Percentiles rank a stretch among this genome's conserved stretches.
These are phyloP conservation scores for Lineus longissimus DNA, from an alignment of 1,140 invertebrate genomes.

Conservation along the genomic window DNA sequence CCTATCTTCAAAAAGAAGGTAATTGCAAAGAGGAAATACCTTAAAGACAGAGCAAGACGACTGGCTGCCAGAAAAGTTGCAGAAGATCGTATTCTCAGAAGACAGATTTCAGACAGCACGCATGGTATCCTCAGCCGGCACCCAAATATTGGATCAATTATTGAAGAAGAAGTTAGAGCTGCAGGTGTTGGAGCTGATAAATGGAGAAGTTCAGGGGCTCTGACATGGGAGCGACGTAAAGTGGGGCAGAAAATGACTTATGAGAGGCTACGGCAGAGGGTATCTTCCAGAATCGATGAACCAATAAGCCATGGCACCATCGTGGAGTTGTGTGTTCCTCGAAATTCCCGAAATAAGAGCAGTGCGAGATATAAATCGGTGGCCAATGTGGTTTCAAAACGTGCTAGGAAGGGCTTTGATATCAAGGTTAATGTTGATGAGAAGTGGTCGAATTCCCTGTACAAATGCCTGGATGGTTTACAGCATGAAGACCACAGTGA, in stretches of 20 bases:
- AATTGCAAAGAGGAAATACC: background rate
- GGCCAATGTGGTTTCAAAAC: background rate
- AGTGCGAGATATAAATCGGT: background rate
- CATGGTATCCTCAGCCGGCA: background rate
- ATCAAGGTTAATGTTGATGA: conserved; percentile 1
- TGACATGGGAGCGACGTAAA: background rate
- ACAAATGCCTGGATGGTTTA: background rate
- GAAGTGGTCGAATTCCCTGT: background rate
- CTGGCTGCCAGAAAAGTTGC: background rate
- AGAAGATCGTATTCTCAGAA: background rate
- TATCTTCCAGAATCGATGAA: background rate
- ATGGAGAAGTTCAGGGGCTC: background rate
- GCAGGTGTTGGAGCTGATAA: conserved; percentile 1
- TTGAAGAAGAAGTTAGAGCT: background rate
- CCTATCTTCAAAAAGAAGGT: background rate
- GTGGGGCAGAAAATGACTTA: background rate
- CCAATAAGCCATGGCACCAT: background rate
- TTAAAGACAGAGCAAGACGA: background rate
- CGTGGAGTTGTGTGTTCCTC: background rate
- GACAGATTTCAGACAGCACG: background rate
- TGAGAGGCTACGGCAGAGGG: background rate
- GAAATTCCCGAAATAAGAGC: background rate
- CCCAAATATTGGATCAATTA: background rate
- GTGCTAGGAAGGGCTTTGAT: conserved; percentile 3
- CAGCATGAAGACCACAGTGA: background rate